Evolutionary conservation across 1,140 invertebrate genomes (phyloP).

Genomic region (Macrotrachela quadricornifera): DNA sequence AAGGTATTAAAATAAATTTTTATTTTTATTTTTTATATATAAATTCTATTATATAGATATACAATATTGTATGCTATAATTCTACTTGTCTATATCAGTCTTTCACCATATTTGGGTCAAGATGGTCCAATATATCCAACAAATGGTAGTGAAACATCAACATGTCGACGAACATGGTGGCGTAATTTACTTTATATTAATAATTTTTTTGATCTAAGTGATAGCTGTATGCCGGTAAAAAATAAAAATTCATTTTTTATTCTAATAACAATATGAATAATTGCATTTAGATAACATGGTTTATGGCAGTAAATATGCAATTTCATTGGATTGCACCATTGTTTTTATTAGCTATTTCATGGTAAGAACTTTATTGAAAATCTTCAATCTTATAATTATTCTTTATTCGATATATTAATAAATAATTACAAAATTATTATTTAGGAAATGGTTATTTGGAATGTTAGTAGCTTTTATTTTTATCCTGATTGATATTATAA

Average conservation of each 20-base stretch:
- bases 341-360: conserved; percentile 21
- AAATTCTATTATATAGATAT: conserved; percentile 4
- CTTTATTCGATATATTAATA: conserved; percentile 15
- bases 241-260: too few species aligned
- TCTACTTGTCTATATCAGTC: conserved; percentile 15
- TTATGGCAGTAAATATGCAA: conserved; percentile 57
- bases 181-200: conserved; percentile 57
- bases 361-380: too few species aligned
- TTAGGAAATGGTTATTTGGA: neutral
- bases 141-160: conserved; percentile 8
- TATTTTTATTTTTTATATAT: too few species aligned
- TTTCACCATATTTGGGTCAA: conserved; percentile 16
- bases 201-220: conserved; percentile 47
- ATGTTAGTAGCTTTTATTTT: too few species aligned
- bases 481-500: too few species aligned
- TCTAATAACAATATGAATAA: too few species aligned
- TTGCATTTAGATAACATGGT: conserved; percentile 28
- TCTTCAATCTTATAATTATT: too few species aligned
- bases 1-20: too few species aligned
- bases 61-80: conserved; percentile 18
- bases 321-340: conserved; percentile 46
- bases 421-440: neutral
- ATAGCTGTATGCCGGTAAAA: conserved; percentile 1
- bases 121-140: conserved; percentile 16
- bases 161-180: conserved; percentile 55